These are phyloP conservation scores for Zapus hudsonius DNA, from an alignment of 2,113 vertebrate species.

Conservation along the genomic window DNA sequence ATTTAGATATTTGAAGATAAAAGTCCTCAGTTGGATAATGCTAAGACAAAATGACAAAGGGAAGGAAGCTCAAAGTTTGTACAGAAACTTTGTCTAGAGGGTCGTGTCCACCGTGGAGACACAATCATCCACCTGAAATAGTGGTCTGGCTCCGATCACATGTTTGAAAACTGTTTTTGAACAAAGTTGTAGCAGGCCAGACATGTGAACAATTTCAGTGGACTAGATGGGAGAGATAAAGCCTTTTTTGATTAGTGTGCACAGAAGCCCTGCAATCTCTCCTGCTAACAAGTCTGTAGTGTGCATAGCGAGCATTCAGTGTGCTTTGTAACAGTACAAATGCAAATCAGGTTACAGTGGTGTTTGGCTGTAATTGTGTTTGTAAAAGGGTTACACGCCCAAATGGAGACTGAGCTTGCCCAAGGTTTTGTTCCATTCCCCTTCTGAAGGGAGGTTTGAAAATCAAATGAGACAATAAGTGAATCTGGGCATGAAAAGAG, in stretches of 20 bases:
- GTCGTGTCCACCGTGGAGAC: slow-evolving; percentile 80
- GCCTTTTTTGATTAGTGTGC: slow-evolving; percentile 81
- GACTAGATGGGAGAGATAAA: slow-evolving; percentile 79
- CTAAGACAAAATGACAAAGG: slow-evolving; percentile 86
- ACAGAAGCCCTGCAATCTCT: slow-evolving; percentile 75
- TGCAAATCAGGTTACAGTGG: slow-evolving; percentile 82
- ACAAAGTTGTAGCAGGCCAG: slow-evolving; percentile 76
- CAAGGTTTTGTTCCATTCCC: slow-evolving; percentile 74
- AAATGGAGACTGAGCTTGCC: slow-evolving; percentile 79
- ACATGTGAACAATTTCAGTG: slow-evolving; percentile 76
- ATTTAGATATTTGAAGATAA: slow-evolving; percentile 92
- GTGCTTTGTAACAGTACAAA: slow-evolving; percentile 82
- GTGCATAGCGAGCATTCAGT: slow-evolving; percentile 71
- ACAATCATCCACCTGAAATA: slow-evolving; percentile 77
- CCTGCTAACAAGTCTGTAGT: slow-evolving; percentile 74
- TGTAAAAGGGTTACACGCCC: slow-evolving; percentile 81
- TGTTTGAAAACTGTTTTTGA: slow-evolving; percentile 80
- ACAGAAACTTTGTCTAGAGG: slow-evolving; percentile 81
- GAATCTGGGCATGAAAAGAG: slow-evolving; percentile 66
- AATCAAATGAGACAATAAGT: slow-evolving; percentile 80
- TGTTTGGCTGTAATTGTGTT: slow-evolving; percentile 81
- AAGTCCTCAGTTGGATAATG: slow-evolving; percentile 87
- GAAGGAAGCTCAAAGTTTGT: slow-evolving; percentile 85
- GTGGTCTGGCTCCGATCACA: slow-evolving; percentile 75
- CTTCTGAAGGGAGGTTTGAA: slow-evolving; percentile 75